Base-by-base conservation (phyloP, 2,797 vertebrate genomes). In the Tarsius wallacei region DNA sequence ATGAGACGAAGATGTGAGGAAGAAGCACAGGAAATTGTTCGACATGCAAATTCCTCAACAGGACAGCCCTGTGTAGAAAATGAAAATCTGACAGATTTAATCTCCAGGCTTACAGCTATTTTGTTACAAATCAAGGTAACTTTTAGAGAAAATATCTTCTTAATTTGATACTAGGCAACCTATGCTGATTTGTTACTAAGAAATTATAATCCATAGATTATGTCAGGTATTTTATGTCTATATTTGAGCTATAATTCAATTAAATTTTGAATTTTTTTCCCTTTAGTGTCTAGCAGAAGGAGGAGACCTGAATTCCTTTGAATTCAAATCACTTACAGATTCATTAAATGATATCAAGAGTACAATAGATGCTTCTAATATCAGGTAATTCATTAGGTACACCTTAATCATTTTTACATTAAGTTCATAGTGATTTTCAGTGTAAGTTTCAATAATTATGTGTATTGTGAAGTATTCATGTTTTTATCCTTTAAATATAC, bases 291-390 rank as follows among this genome's bases (percentile, higher is more conserved):
- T 99, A 98, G 99, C 99, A 94, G 99, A 99, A 98, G 99, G 99
- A 97, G 99, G 99, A 83, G 99, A 99, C 98, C 98, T 99, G 98
- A 99, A 99, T 98, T 99, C 99, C 49, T 99, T 99, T 99, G 99
- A 99, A 98, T 99, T 99, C 98, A 99, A 99, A 98, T 99, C 99
- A 90, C 98, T 99, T 98, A 99, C 99, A 66, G 99, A 99, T 98
- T 99, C 99, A 73, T 99, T 99, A 96, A 99, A 99, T 97, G 99
- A 99, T 98, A 99, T 99, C 97, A 99, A 99, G 98, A 99, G 99
- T 97, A 99, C 99, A 36, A 99, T 99, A 98, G 99, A 99, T 98
- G 98, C 99, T 94, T 99, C 99, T 97, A 99, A 99, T 98, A 99
- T 99, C 99, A 99, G 99, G 99, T 99, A 99, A 97, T 97, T 97